Percentiles rank a stretch among this genome's conserved stretches.
Evolutionary conservation across 2,113 vertebrate species (phyloP).

Genomic region (Nothocercus nigrocapillus): DNA sequence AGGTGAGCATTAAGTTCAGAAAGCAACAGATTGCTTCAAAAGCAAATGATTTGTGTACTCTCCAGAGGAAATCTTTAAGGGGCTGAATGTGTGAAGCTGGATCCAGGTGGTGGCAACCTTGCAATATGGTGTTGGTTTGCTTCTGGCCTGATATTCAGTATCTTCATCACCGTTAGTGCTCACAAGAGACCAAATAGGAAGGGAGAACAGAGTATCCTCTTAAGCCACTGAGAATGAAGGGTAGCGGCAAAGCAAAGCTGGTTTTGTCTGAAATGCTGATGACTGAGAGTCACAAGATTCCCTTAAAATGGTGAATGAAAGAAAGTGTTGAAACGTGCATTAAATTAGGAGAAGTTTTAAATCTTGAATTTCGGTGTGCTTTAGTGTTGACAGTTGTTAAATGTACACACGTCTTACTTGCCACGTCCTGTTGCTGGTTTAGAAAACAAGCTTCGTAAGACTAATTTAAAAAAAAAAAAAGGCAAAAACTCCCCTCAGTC

Average conservation of each 20-base stretch:
- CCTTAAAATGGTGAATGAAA: background rate
- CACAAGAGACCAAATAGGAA: background rate
- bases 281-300: background rate
- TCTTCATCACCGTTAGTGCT: background rate
- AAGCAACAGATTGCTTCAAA: background rate
- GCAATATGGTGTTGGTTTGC: background rate
- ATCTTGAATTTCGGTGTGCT: background rate
- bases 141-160: background rate
- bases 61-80: background rate
- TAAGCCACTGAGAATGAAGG: background rate
- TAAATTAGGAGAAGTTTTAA: background rate
- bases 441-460: background rate
- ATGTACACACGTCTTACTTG: background rate
- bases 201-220: background rate
- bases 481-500: background rate
- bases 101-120: background rate
- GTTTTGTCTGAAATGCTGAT: background rate
- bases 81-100: background rate
- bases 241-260: background rate
- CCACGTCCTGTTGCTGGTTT: background rate
- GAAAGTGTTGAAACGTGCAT: background rate
- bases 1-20: background rate
- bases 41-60: background rate
- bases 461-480: background rate
- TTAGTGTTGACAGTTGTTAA: background rate